Evolutionary conservation across 1,140 invertebrate species (phyloP).

Genomic region (Halyomorpha halys): DNA sequence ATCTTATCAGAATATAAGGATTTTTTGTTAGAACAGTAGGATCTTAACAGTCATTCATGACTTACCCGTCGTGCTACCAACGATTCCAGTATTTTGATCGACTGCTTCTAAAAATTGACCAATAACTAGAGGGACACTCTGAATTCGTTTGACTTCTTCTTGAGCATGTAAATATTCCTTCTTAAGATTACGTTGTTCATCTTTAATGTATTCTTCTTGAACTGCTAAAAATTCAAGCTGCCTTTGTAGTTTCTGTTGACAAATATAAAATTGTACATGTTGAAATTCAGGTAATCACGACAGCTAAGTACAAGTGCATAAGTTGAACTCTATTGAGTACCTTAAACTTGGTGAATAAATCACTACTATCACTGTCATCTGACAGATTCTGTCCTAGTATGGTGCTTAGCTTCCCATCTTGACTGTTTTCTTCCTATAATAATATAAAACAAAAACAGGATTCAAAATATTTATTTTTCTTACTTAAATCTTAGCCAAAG

Average conservation of each 20-base stretch:
- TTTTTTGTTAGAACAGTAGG: too few relatives aligned
- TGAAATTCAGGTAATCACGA: too few relatives aligned
- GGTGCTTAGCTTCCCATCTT: conserved; percentile 44
- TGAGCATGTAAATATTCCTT: conserved; percentile 97
- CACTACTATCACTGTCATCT: conserved; percentile 76
- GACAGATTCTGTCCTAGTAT: conserved; percentile 42
- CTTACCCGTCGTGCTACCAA: conserved; percentile 63
- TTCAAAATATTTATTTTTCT: background rate
- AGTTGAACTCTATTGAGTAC: conserved; percentile 38
- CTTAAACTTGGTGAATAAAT: conserved; percentile 91
- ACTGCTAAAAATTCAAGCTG: conserved; percentile 95
- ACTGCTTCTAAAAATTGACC: conserved; percentile 97
- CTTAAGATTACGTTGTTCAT: conserved; percentile 94
- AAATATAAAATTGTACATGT: background rate
- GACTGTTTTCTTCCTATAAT: conserved; percentile 47
- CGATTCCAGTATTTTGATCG: conserved; percentile 95
- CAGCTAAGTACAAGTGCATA: too few relatives aligned
- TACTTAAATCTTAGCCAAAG: conserved; percentile 13
- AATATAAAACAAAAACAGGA: conserved; percentile 16
- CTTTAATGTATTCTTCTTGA: conserved; percentile 97
- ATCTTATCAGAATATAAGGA: too few relatives aligned
- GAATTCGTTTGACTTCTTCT: conserved; percentile 94
- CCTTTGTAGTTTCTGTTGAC: conserved; percentile 74
- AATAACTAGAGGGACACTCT: conserved; percentile 94
- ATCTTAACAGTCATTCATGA: background rate